Evolutionary conservation across 2,888 invertebrate species (phyloP), one percentile per base, ranked within the genome.

Genomic region (Polylopha cassiicola): DNA sequence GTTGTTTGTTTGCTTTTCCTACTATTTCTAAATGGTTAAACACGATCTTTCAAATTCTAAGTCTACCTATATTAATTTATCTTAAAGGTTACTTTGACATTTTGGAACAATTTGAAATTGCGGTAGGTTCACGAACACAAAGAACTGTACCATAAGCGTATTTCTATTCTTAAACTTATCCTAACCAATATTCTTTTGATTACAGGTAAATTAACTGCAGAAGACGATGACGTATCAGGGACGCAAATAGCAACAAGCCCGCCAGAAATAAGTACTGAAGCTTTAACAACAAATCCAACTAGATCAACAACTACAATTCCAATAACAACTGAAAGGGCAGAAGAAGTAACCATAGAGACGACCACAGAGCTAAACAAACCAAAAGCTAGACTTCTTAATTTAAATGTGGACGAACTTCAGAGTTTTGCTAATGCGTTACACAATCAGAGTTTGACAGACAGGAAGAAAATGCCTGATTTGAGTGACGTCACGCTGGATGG

Each of bases 401-500:
- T 84, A 41, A 79, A 70, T 26, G 73, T 80, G n/a, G 80, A 84
- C 30, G 84, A 84, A 26, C 51, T 84, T 16, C 79, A 80, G 54
- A 78, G 73, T 18, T 80, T 84, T 32, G 84, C 84, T 0, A 75
- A 77, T 28, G 72, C 73, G 2, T 48, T 81, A 33, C 84, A 85
- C 27, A 84, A 84, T 60, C 72, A 78, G 44, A 69, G 71, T 2
- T 51, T 61, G 46, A 50, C 43, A 30, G 47, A 58, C 24, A 75
- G 69, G 46, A 84, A 78, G 50, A 53, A 51, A 32, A 48, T 84
- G 22, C 70, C 84, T 20, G 93, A 93, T 69, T 78, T 94, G n/a
- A 93, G 93, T 64, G 92, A 94, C 67, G 92, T 94, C 10, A 92
- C 89, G 55, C 89, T 94, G 85, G 91, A 92, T 51, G 88, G 50